phyloP scores from a whole-genome alignment of 2,888 invertebrate genomes.

The Ectobius pallidus region DNA sequence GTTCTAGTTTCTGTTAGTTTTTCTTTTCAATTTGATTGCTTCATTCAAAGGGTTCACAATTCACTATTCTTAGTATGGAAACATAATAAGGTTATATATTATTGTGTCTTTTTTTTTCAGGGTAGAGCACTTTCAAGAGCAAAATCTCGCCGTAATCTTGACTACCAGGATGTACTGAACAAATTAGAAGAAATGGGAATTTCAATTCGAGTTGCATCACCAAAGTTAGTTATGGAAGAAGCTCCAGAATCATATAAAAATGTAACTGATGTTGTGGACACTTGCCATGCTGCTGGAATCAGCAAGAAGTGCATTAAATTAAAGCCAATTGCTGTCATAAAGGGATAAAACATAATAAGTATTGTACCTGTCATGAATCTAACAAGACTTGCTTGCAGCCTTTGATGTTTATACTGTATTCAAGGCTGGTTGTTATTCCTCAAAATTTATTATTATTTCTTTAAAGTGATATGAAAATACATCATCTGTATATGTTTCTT shows the following conservation, averaged over 20 bases:
- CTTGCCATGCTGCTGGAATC: conserved; percentile 96
- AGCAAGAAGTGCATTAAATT: conserved; percentile 96
- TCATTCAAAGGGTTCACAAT: too few species aligned
- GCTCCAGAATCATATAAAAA: conserved; percentile 99
- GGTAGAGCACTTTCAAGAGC: conserved; percentile 96
- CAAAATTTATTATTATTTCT: too few species aligned
- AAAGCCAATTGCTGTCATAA: conserved; percentile 97
- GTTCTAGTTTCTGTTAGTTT: too few species aligned
- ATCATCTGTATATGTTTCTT: too few species aligned
- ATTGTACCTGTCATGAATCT: too few species aligned
- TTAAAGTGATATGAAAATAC: too few species aligned
- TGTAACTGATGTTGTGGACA: conserved; percentile 98
- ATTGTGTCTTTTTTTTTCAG: conserved; percentile 58
- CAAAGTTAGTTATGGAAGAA: conserved; percentile 99
- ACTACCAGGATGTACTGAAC: conserved; percentile 87
- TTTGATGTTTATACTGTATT: too few species aligned
- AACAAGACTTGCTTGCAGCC: too few species aligned
- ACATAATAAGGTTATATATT: too few species aligned
- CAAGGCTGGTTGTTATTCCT: too few species aligned
- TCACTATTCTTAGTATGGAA: too few species aligned
- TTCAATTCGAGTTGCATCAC: conserved; percentile 96
- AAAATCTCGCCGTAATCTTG: conserved; percentile 94
- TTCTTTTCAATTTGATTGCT: too few species aligned
- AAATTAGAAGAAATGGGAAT: conserved; percentile 86
- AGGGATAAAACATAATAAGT: conserved; percentile 75